A percentile compares a stretch with the other conserved stretches of the same genome.
These are phyloP conservation scores for Lepidurus arcticus DNA, from an alignment of 1,140 invertebrate species.

Conservation along the genomic window DNA sequence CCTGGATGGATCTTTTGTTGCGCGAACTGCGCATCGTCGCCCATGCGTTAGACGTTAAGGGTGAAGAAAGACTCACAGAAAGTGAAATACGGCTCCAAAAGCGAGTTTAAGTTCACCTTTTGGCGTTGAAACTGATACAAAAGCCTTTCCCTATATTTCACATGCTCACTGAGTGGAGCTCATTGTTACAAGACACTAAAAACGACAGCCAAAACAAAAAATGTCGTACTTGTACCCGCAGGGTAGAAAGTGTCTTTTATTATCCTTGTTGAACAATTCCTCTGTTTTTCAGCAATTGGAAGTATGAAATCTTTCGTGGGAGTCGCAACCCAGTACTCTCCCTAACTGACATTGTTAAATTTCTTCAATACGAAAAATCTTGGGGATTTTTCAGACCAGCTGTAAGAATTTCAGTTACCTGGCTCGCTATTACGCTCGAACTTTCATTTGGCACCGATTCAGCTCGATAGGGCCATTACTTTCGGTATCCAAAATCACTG, in stretches of 20 bases:
- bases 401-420: too few species aligned
- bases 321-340: too few species aligned
- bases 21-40: background rate
- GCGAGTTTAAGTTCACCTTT: background rate
- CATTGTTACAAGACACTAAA: background rate
- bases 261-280: background rate
- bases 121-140: background rate
- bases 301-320: too few species aligned
- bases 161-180: background rate
- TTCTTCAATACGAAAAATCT: too few species aligned
- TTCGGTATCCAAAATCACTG: background rate
- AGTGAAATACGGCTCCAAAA: conserved; percentile 7
- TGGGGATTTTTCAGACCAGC: too few species aligned
- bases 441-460: too few species aligned
- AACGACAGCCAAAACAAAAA: background rate
- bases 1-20: conserved; percentile 1
- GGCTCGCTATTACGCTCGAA: too few species aligned
- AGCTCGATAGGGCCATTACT: background rate
- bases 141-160: background rate
- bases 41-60: conserved; percentile 14
- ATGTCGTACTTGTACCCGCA: background rate
- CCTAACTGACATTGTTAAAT: too few species aligned
- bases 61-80: background rate
- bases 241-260: background rate
- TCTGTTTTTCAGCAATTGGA: background rate